These are phyloP conservation scores for Drosophila robusta DNA, from an alignment of 2,888 invertebrate species.

Conservation along the genomic window DNA sequence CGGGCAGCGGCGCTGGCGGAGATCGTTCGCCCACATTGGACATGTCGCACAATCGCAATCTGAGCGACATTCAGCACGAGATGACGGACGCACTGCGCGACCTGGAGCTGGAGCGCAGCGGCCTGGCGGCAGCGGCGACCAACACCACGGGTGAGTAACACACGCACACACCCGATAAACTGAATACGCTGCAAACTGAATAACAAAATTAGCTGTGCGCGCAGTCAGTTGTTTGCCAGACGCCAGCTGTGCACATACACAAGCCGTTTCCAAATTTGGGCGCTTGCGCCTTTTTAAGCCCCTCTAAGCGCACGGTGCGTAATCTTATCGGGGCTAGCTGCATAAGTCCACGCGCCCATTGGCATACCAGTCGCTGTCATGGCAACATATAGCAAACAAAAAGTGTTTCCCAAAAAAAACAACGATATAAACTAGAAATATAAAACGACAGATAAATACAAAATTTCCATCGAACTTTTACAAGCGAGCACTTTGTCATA, in stretches of 20 bases:
- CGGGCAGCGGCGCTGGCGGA: constrained; percentile 48
- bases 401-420: constrained; percentile 14
- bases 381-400: constrained; percentile 64
- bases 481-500: constrained; percentile 38
- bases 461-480: constrained; percentile 37
- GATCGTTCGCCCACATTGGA: constrained; percentile 87
- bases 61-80: constrained; percentile 88
- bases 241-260: constrained; percentile 61
- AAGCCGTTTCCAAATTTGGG: constrained; percentile 24
- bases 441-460: constrained; percentile 24
- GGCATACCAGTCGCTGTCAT: constrained; percentile 58
- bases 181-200: constrained; percentile 2
- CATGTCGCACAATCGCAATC: constrained; percentile 88
- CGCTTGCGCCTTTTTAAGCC: constrained; percentile 30
- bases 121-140: constrained; percentile 6
- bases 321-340: constrained; percentile 61
- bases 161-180: constrained; percentile 1
- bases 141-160: constrained; percentile 49
- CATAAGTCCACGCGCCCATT: neutral
- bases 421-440: constrained; percentile 6
- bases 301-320: constrained; percentile 24
- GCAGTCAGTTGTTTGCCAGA: constrained; percentile 50
- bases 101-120: constrained; percentile 71
- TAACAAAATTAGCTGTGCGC: neutral
- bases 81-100: constrained; percentile 87